Evolutionary conservation across 2,888 invertebrate species (phyloP).

Genomic region (Campaea margaritaria): DNA sequence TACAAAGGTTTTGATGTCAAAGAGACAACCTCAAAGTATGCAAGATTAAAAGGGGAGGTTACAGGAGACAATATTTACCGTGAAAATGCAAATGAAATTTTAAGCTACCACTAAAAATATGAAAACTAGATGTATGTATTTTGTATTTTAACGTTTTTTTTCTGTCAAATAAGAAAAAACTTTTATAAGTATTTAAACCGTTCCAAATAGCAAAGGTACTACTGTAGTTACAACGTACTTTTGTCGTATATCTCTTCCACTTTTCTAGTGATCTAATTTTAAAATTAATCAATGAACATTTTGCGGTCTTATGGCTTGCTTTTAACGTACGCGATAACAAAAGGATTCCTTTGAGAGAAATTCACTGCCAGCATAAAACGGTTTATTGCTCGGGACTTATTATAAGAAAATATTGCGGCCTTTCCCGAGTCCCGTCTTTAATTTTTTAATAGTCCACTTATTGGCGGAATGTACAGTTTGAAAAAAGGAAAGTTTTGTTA

Average conservation of each 20-base stretch:
- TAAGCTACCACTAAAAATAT: too few relatives aligned
- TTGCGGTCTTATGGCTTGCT: constrained; percentile 21
- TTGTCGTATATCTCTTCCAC: background rate
- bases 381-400: constrained; percentile 60
- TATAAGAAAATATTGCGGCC: constrained; percentile 59
- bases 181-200: too few relatives aligned
- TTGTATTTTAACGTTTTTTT: too few relatives aligned
- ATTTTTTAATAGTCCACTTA: constrained; percentile 38
- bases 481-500: constrained; percentile 21
- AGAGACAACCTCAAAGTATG: too few relatives aligned
- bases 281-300: constrained; percentile 28
- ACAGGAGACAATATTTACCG: too few relatives aligned
- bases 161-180: too few relatives aligned
- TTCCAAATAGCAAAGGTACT: too few relatives aligned
- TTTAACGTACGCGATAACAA: constrained; percentile 46
- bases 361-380: constrained; percentile 54
- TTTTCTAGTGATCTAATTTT: background rate
- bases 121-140: too few relatives aligned
- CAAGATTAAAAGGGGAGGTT: too few relatives aligned
- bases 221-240: too few relatives aligned
- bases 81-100: too few relatives aligned
- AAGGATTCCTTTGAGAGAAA: constrained; percentile 50
- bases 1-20: too few relatives aligned
- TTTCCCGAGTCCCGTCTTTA: constrained; percentile 50
- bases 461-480: constrained; percentile 12